Base-by-base conservation (phyloP, 2,888 invertebrate genomes). In the Pseudeuparius sepicola region DNA sequence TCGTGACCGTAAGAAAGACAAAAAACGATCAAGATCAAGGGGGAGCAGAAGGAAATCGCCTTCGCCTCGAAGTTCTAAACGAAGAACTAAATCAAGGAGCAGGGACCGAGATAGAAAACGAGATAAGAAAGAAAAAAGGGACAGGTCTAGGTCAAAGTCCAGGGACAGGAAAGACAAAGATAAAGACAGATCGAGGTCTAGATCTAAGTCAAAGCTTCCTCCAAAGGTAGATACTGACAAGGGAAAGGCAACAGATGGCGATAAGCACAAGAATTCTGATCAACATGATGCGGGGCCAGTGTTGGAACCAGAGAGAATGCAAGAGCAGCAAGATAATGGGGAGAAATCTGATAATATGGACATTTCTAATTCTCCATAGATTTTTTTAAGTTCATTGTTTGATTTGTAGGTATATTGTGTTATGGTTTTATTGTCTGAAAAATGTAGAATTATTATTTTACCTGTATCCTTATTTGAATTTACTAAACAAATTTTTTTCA, bases 321-420 rank as follows among this genome's bases (percentile, higher is more conserved):
- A n/a, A 10, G 14, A 15, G 12, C 71, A 75, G 39, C 74, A 75
- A 47, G 72, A 73, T 42, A 49, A 68, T 52, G 58, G 68, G 51
- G 52, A 65, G 56, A 55, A 71, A 60, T 74, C 74, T 2, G 79
- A 80, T 59, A 80, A 81, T 55, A 81, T 82, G 82, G 82, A 82
- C 58, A 82, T 82, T 60, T 81, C 81, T 10, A 80, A 81, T 61
- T 81, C 81, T 38, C 82, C 82, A 34, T 81, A 68, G 61, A 44
- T 25, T 23, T 32, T 34, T n/a, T n/a, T n/a, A n/a, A n/a, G n/a
- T n/a, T n/a, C n/a, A n/a, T n/a, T n/a, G n/a, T n/a, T n/a, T n/a
- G n/a, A n/a, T n/a, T n/a, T n/a, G n/a, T n/a, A n/a, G n/a, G n/a
- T n/a, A n/a, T n/a, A n/a, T n/a, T n/a, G n/a, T n/a, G n/a, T n/a